These are phyloP conservation scores for Ellobius talpinus DNA, from an alignment of 2,113 vertebrate species.

Conservation along the genomic window DNA sequence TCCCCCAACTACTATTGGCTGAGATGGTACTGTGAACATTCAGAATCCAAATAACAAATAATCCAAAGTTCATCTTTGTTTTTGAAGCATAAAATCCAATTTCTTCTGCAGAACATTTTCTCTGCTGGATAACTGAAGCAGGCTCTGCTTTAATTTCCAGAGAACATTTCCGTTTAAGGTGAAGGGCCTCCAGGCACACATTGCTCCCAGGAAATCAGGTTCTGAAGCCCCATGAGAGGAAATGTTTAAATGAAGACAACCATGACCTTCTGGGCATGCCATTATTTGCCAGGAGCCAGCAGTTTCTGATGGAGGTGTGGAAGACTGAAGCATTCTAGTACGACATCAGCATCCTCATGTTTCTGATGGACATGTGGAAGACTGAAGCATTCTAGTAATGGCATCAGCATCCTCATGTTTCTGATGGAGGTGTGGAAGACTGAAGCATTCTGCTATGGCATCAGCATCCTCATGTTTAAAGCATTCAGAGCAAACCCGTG, in stretches of 20 bases:
- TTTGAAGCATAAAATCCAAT: constrained; percentile 64
- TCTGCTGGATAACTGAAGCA: not conserved
- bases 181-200: not conserved
- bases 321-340: not conserved
- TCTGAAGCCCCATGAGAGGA: not conserved
- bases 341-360: not conserved
- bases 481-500: not conserved
- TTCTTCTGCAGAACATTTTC: constrained; percentile 43
- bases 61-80: constrained; percentile 63
- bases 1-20: constrained; percentile 15
- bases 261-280: not conserved
- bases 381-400: not conserved
- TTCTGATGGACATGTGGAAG: not conserved
- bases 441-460: not conserved
- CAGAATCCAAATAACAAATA: constrained; percentile 60
- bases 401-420: not conserved
- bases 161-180: constrained; percentile 40
- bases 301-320: not conserved
- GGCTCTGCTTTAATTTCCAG: constrained; percentile 58
- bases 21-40: not conserved
- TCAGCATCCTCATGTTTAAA: not conserved
- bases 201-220: not conserved
- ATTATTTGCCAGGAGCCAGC: not conserved
- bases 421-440: not conserved
- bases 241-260: not conserved